A percentile compares a stretch with the other conserved stretches of the same genome.
Conservation (phyloP, 2,888 invertebrate genomes). For the Pristionchus arcanus region DNA sequence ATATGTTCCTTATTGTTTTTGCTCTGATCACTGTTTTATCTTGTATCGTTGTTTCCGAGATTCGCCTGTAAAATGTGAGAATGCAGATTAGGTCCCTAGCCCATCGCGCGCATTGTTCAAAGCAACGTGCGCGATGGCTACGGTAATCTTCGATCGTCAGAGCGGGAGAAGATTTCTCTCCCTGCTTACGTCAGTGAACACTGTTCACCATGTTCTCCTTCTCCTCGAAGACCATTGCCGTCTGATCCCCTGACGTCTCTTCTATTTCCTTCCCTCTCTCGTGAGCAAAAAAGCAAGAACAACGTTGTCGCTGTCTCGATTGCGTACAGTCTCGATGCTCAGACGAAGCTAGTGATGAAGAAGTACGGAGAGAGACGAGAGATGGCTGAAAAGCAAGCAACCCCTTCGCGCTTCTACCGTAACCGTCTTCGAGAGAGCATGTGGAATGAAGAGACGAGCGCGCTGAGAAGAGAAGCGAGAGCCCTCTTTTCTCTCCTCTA, state of each 20-base stretch:
- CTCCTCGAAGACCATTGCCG: background rate
- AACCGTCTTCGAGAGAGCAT: background rate
- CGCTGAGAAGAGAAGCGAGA: background rate
- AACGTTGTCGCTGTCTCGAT: background rate
- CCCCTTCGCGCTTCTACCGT: slow-evolving; percentile 29
- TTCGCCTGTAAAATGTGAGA: background rate
- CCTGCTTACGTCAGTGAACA: slow-evolving; percentile 10
- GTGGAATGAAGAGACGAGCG: background rate
- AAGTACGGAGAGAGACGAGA: background rate
- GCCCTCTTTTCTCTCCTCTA: background rate
- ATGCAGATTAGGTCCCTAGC: background rate
- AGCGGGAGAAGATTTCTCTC: slow-evolving; percentile 12
- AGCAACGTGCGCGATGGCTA: background rate
- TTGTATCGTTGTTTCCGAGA: background rate
- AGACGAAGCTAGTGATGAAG: background rate
- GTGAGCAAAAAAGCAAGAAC: background rate
- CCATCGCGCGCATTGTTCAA: background rate
- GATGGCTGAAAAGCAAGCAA: background rate
- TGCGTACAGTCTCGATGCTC: background rate
- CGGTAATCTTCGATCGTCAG: slow-evolving; percentile 38
- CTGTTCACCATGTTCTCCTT: slow-evolving; percentile 9
- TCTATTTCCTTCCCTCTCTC: background rate
- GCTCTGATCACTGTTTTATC: background rate
- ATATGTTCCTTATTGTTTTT: no score
- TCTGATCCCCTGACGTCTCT: background rate